These are phyloP conservation scores for Galerucella nymphaeae DNA, from an alignment of 2,888 invertebrate species.

Conservation along the genomic window DNA sequence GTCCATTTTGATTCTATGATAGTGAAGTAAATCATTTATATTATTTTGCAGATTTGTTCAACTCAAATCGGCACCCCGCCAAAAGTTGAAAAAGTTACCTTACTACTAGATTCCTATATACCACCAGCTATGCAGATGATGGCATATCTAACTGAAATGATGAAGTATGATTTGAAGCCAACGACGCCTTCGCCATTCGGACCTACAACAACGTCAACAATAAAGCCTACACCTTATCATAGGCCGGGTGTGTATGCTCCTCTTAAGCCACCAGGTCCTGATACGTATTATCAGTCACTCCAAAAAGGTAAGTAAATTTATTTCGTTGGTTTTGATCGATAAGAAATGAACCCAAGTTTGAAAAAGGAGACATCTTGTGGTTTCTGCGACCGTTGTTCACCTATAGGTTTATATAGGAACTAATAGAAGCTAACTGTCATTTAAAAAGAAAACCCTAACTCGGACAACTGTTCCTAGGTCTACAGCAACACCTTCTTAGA, in stretches of 20 bases:
- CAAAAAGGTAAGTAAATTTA: slow-evolving; percentile 24
- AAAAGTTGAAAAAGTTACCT: slow-evolving; percentile 65
- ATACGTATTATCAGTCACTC: slow-evolving; percentile 37
- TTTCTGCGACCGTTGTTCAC: too few relatives aligned
- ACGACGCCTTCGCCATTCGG: slow-evolving; percentile 31
- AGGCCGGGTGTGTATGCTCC: slow-evolving; percentile 69
- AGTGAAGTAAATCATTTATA: neutral
- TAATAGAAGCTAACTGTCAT: too few relatives aligned
- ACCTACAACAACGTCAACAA: slow-evolving; percentile 54
- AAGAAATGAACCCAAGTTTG: too few relatives aligned
- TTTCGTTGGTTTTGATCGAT: too few relatives aligned
- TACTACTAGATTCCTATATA: slow-evolving; percentile 71
- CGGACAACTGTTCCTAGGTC: too few relatives aligned
- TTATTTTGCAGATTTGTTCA: slow-evolving; percentile 34
- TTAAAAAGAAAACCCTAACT: too few relatives aligned
- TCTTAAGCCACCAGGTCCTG: slow-evolving; percentile 62
- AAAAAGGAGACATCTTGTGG: too few relatives aligned
- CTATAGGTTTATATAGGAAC: too few relatives aligned
- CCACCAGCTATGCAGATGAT: slow-evolving; percentile 78
- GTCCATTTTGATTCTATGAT: too few relatives aligned
- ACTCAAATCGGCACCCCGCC: slow-evolving; percentile 53
- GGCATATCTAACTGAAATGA: slow-evolving; percentile 71
- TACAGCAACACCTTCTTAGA: too few relatives aligned
- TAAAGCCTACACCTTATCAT: slow-evolving; percentile 57
- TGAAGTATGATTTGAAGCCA: slow-evolving; percentile 69